These are phyloP conservation scores for human DNA, from an alignment of 2,113 vertebrate species.

Conservation along the genomic window GRCh38 chr18:58244001-58244500, in stretches of 20 bases:
- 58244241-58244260: neutral
- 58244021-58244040: neutral
- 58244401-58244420: neutral
- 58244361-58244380: neutral
- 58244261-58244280: neutral
- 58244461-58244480: neutral
- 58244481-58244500: neutral
- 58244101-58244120: neutral
- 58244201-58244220: neutral
- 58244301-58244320: neutral
- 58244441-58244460: neutral
- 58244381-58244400: neutral
- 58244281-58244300: neutral
- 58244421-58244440: neutral
- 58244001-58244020: neutral
- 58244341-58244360: neutral
- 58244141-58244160: conserved; percentile 1
- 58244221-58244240: neutral
- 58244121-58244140: neutral
- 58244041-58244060: neutral
- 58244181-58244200: neutral
- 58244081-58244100: neutral
- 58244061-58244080: neutral
- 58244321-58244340: neutral
- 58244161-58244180: neutral